Percentiles rank a stretch among this genome's conserved stretches.
Conservation (phyloP, 2,797 vertebrate species). For the Cottoperca gobio region DNA sequence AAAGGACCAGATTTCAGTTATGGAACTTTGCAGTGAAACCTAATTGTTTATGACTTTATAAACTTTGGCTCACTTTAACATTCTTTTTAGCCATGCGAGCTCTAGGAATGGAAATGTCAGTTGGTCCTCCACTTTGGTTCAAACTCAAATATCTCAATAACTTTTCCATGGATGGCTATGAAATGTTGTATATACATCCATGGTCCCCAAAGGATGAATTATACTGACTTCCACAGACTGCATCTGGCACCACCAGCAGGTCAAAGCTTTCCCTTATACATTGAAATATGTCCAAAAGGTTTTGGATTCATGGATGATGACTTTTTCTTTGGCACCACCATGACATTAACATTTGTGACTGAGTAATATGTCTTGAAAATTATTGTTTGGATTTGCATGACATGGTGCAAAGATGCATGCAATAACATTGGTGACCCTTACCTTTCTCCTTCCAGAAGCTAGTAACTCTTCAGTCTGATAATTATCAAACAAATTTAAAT, state of each 20-base stretch:
- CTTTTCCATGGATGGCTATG: neutral
- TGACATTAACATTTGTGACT: neutral
- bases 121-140: neutral
- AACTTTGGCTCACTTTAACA: conserved; percentile 21
- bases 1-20: conserved; percentile 19
- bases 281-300: neutral
- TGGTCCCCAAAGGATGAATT: neutral
- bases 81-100: neutral
- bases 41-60: conserved; percentile 36
- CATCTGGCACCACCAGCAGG: too few species aligned
- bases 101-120: neutral
- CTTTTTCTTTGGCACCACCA: neutral
- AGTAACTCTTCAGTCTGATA: neutral
- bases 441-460: neutral
- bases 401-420: neutral
- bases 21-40: conserved; percentile 22
- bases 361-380: neutral
- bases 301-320: neutral
- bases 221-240: neutral
- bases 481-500: too few species aligned
- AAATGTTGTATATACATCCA: neutral
- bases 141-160: neutral
- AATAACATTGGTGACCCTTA: too few species aligned
- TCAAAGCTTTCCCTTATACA: neutral
- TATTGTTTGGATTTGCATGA: neutral